A percentile compares a stretch with the other conserved stretches of the same genome.
Conservation (phyloP, 2,113 vertebrate genomes). For the Nesogale talazaci region DNA sequence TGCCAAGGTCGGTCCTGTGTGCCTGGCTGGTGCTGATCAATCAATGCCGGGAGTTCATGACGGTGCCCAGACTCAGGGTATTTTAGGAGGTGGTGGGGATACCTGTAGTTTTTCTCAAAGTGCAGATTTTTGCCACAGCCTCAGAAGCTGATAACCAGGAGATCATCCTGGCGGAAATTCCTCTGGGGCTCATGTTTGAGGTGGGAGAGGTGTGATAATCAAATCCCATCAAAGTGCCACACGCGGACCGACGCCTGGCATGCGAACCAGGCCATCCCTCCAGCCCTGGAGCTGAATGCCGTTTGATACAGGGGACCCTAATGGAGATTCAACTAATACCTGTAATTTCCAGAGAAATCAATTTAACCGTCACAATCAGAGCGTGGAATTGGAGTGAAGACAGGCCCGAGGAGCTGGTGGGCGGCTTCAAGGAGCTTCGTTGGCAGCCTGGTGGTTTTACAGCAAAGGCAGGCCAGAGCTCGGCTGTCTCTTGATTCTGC, state of each 20-base stretch:
- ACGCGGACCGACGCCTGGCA: not conserved
- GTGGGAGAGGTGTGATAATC: not conserved
- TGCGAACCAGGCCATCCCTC: not conserved
- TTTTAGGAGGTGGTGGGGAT: not conserved
- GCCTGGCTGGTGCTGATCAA: not conserved
- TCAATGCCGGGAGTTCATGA: not conserved
- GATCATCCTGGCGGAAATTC: not conserved
- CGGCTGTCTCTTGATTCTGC: fast-evolving
- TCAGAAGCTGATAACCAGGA: not conserved
- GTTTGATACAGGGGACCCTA: not conserved
- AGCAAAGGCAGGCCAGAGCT: no score
- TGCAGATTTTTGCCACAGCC: not conserved
- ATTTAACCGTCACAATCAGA: conserved; percentile 5
- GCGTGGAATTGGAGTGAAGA: not conserved
- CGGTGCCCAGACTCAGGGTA: not conserved
- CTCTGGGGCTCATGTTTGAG: not conserved
- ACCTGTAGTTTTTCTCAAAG: not conserved
- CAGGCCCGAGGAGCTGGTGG: not conserved
- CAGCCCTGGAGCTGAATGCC: not conserved
- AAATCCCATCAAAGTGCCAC: not conserved
- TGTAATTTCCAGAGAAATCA: conserved; percentile 50
- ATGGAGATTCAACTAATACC: not conserved
- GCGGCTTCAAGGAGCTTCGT: not conserved
- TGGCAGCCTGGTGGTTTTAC: not conserved
- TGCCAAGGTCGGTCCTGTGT: not conserved